phyloP scores from a whole-genome alignment of 2,888 invertebrate genomes.

The Corythucha ciliata region DNA sequence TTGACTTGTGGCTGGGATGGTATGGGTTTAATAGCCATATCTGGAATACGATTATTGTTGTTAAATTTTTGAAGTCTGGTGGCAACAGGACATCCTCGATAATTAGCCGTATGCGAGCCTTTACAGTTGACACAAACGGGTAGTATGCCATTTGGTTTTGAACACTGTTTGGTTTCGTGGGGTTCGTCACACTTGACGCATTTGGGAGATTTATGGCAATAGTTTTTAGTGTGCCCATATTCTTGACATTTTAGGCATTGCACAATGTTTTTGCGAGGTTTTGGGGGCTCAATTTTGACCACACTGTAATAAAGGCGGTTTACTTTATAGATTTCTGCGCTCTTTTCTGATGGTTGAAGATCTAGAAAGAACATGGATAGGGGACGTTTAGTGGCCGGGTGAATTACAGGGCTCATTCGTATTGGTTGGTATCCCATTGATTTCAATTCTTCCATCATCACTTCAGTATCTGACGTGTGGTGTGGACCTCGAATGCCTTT shows the following conservation, averaged over 20 bases:
- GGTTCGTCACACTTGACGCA: too few species aligned
- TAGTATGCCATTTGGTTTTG: too few species aligned
- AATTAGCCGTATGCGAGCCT: conserved; percentile 1
- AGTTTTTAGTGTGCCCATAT: background rate
- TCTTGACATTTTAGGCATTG: background rate
- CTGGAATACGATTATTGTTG: background rate
- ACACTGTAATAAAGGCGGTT: background rate
- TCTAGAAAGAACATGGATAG: conserved; percentile 1
- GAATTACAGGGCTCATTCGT: background rate
- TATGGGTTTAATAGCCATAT: background rate
- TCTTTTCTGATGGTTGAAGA: conserved; percentile 1
- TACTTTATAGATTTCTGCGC: too few species aligned
- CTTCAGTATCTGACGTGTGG: too few species aligned
- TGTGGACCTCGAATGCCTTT: too few species aligned
- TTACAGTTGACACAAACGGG: conserved; percentile 1
- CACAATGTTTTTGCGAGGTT: conserved; percentile 4
- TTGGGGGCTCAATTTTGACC: conserved; percentile 3
- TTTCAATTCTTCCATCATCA: conserved; percentile 7
- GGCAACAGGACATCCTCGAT: too few species aligned
- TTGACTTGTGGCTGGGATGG: too few species aligned
- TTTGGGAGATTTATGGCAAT: too few species aligned
- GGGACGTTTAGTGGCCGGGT: conserved; percentile 3
- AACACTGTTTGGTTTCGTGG: too few species aligned
- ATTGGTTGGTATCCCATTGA: background rate
- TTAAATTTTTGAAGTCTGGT: conserved; percentile 4